Percentiles rank a stretch among this genome's conserved stretches.
Conservation (phyloP, 2,797 vertebrate genomes). For the Malurus leucopterus region DNA sequence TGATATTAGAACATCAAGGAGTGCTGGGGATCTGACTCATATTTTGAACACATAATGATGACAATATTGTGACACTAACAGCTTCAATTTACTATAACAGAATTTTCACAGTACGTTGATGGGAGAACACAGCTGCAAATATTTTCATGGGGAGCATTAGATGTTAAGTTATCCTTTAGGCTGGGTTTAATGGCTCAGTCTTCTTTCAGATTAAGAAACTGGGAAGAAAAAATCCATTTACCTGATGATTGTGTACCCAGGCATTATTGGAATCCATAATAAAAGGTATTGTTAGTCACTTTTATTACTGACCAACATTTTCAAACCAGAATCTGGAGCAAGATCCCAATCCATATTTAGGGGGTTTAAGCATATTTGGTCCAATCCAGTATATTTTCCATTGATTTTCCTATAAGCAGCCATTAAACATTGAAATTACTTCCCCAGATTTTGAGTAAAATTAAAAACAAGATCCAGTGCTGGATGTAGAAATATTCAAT, state of each 20-base stretch:
- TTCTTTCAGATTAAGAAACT: slow-evolving; percentile 3
- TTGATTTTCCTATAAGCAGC: not conserved
- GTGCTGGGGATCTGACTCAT: slow-evolving; percentile 36
- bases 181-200: not conserved
- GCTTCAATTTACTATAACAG: slow-evolving; percentile 32
- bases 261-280: not conserved
- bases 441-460: not conserved
- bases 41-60: slow-evolving; percentile 24
- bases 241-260: not conserved
- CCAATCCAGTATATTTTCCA: not conserved
- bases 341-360: not conserved
- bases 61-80: slow-evolving; percentile 58
- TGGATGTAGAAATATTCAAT: not conserved
- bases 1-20: not conserved
- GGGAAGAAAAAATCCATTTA: not conserved
- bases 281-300: not conserved
- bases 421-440: not conserved
- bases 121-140: slow-evolving; percentile 44
- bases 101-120: not conserved
- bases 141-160: not conserved
- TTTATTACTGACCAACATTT: slow-evolving; percentile 9
- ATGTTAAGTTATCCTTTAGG: slow-evolving; percentile 14
- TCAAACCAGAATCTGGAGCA: not conserved
- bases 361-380: not conserved
- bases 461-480: not conserved